Conservation (phyloP, 2,113 vertebrate genomes). For the Archocentrus centrarchus region DNA sequence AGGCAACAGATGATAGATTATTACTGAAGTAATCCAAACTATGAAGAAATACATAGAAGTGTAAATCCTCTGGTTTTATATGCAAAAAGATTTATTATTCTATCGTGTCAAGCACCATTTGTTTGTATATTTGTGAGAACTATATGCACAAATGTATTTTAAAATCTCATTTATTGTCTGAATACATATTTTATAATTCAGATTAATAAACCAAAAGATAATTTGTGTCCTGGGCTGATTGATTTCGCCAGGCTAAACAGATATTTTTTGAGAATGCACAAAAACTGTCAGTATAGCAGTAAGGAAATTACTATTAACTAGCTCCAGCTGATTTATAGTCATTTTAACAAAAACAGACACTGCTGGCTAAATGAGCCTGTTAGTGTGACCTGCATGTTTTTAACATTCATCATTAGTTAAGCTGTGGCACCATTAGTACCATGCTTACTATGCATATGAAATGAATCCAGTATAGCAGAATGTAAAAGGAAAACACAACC, state of each 20-base stretch:
- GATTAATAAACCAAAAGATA: neutral
- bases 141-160: neutral
- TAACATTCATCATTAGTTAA: constrained; percentile 5
- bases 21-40: too few relatives aligned
- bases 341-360: neutral
- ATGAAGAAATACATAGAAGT: too few relatives aligned
- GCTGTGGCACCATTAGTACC: neutral
- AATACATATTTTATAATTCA: neutral
- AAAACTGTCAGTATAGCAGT: neutral
- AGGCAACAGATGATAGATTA: too few relatives aligned
- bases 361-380: neutral
- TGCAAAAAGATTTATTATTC: too few relatives aligned
- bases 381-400: neutral
- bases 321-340: neutral
- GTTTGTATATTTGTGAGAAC: neutral
- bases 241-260: neutral
- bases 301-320: neutral
- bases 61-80: too few relatives aligned
- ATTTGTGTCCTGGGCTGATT: neutral
- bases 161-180: neutral
- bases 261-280: neutral
- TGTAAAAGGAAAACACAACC: neutral
- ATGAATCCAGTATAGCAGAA: neutral
- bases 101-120: neutral
- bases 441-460: neutral